phyloP scores from a whole-genome alignment of 2,797 vertebrate genomes.

The Nannoperca australis region DNA sequence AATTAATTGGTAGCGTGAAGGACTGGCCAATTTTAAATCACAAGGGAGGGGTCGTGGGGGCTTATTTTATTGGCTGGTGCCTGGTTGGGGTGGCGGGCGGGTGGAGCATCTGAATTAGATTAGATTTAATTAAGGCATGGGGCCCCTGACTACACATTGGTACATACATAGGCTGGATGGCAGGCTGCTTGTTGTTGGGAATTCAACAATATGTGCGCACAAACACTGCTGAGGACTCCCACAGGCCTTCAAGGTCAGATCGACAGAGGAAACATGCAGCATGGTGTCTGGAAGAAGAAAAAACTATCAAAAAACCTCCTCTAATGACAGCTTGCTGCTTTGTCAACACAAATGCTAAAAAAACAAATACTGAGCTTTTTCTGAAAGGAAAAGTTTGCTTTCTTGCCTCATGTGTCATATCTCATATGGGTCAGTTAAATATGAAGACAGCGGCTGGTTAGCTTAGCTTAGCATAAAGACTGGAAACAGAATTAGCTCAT shows the following conservation, averaged over 20 bases:
- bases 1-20: conserved; percentile 76
- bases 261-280: conserved; percentile 62
- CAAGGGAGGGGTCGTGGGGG: conserved; percentile 69
- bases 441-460: background rate
- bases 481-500: background rate
- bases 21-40: conserved; percentile 76
- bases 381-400: background rate
- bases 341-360: conserved; percentile 9
- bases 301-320: conserved; percentile 18
- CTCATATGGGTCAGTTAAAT: background rate
- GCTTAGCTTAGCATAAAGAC: background rate
- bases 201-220: conserved; percentile 47
- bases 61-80: conserved; percentile 78
- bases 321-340: conserved; percentile 6
- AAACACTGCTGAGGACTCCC: conserved; percentile 45
- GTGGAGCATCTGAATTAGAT: conserved; percentile 80
- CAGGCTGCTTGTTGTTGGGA: conserved; percentile 62
- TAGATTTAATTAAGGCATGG: conserved; percentile 80
- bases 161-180: conserved; percentile 69
- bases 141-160: conserved; percentile 68
- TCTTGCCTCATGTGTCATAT: background rate
- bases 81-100: conserved; percentile 61
- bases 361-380: conserved; percentile 13
- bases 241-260: conserved; percentile 71
- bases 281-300: conserved; percentile 43